Conservation (phyloP, 2,113 vertebrate genomes). For the Prunella himalayana region DNA sequence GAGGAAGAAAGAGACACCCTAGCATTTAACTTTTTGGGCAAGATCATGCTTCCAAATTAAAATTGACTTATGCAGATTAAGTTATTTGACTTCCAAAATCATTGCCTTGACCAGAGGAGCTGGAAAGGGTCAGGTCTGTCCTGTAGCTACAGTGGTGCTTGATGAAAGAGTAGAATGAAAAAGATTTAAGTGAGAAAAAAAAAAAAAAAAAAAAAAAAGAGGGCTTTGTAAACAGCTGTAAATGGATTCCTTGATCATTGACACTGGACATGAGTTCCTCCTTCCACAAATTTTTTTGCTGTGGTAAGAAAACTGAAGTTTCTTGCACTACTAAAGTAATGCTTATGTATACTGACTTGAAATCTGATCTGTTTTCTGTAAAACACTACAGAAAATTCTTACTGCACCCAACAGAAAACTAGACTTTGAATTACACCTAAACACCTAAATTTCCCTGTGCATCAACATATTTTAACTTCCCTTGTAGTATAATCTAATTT, state of each 20-base stretch:
- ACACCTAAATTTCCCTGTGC: not conserved
- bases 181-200: not conserved
- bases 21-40: not conserved
- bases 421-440: not conserved
- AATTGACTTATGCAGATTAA: not conserved
- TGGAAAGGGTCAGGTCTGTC: not conserved
- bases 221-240: not conserved
- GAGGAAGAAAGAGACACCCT: not conserved
- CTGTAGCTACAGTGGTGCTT: not conserved
- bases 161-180: not conserved
- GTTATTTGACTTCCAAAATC: not conserved
- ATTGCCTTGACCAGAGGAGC: not conserved
- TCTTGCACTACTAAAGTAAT: not conserved
- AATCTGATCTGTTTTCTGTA: not conserved
- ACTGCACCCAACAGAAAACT: not conserved
- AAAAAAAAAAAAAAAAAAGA: not conserved
- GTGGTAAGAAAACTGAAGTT: not conserved
- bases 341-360: not conserved
- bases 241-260: not conserved
- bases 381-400: not conserved
- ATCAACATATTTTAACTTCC: not conserved
- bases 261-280: not conserved
- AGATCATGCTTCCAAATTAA: not conserved
- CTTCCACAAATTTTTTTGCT: not conserved
- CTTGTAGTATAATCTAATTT: not conserved